A percentile compares a stretch with the other conserved stretches of the same genome.
phyloP scores from a whole-genome alignment of 2,888 invertebrate species.

The Polyommatus icarus region DNA sequence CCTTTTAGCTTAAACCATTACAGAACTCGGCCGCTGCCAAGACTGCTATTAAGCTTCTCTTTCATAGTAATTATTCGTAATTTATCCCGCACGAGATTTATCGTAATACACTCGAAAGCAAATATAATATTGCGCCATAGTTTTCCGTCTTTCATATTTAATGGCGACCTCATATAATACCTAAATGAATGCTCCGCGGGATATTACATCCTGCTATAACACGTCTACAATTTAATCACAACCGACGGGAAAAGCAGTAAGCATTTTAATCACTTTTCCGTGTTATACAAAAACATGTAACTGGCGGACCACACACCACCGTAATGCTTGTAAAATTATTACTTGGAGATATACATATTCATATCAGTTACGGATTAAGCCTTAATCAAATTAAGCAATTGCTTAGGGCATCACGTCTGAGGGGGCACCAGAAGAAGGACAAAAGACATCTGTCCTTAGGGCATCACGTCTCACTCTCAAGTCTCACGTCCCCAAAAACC shows the following conservation, averaged over 20 bases:
- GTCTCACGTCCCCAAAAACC: too few relatives aligned
- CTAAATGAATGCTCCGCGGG: conserved; percentile 1
- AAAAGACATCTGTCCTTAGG: too few relatives aligned
- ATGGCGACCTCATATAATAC: conserved; percentile 9
- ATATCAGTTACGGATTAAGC: too few relatives aligned
- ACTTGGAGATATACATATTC: too few relatives aligned
- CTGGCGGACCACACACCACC: neutral
- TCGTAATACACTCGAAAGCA: conserved; percentile 13
- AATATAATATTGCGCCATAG: conserved; percentile 7
- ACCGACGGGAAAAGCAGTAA: neutral
- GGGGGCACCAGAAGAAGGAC: too few relatives aligned
- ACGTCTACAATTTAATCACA: neutral
- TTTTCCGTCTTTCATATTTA: conserved; percentile 2
- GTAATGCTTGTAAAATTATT: neutral
- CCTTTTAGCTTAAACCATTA: conserved; percentile 21
- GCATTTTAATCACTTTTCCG: conserved; percentile 12
- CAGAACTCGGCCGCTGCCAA: neutral
- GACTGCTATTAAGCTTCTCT: conserved; percentile 16
- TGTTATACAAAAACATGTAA: neutral
- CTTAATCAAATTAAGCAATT: too few relatives aligned
- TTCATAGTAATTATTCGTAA: conserved; percentile 19
- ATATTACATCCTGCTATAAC: neutral
- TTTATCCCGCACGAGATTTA: conserved; percentile 19
- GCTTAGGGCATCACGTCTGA: too few relatives aligned
- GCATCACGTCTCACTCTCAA: too few relatives aligned